Evolutionary conservation across 2,888 invertebrate genomes (phyloP).

Genomic region (Drosophila robusta): DNA sequence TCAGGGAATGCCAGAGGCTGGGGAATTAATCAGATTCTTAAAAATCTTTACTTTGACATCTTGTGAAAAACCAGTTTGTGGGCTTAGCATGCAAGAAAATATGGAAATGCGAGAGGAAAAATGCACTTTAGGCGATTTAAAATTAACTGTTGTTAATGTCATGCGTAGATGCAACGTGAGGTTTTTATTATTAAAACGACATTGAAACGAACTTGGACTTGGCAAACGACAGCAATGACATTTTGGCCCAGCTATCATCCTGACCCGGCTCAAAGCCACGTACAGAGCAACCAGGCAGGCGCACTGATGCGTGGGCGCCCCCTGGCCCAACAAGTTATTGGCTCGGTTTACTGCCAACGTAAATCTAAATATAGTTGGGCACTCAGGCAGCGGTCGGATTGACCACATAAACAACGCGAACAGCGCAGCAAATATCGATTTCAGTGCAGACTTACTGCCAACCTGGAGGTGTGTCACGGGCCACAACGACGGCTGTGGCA

Average conservation of each 20-base stretch:
- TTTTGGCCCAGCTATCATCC: constrained; percentile 13
- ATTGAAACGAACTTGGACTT: constrained; percentile 73
- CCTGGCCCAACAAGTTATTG: constrained; percentile 51
- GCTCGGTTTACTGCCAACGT: constrained; percentile 57
- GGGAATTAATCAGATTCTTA: constrained; percentile 5
- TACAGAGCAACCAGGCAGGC: neutral
- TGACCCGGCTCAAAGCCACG: constrained; percentile 10
- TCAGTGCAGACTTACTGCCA: constrained; percentile 53
- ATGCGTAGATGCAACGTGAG: neutral
- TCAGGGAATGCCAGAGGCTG: neutral
- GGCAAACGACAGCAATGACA: constrained; percentile 26
- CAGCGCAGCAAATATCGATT: constrained; percentile 65
- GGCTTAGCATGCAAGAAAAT: neutral
- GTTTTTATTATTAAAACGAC: constrained; percentile 41
- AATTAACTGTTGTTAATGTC: neutral
- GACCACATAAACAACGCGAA: constrained; percentile 57
- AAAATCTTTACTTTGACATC: neutral
- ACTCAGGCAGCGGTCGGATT: constrained; percentile 32
- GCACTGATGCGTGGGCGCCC: constrained; percentile 33
- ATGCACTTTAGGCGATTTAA: constrained; percentile 16
- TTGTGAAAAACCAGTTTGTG: constrained; percentile 25
- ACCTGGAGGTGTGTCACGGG: constrained; percentile 47
- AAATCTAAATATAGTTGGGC: constrained; percentile 65
- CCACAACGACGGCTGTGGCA: constrained; percentile 28
- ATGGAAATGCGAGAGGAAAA: constrained; percentile 3